Evolutionary conservation across 30 jellyfish, hydroid and myxozoan genomes (phyloP), one percentile per base, ranked within the genome.

Genomic region (Aurelia aurita complex sp. Pacific): DNA sequence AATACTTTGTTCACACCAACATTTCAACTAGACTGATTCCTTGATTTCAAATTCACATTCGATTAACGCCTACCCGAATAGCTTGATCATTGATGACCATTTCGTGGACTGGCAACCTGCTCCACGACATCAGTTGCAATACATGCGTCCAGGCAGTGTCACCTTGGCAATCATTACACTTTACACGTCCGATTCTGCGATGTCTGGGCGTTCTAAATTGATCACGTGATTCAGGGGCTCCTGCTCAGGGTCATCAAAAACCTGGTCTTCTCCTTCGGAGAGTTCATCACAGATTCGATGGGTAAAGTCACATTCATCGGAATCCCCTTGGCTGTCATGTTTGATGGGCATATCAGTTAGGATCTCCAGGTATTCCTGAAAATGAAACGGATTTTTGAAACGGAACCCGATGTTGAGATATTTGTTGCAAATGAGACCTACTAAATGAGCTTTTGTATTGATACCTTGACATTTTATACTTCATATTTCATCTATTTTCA

Each of bases 351-450:
- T 84, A 46, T 84, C 93, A 16, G 87, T 81, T 18, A 84, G n/a
- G 10, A 84, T 84, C 67, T 84, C 93, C 87, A 84, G n/a, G 52
- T 84, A 84, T 12, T 84, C 93, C 93, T 84, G 83, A n/a, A 66
- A 80, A 65, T 12, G 3, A 14, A 18, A 54, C 11, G 29, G 29
- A 23, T 23, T 23, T 23, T 23, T 38, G 19, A 33, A 69, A 23
- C 14, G 23, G 34, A 65, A 17, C 13, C 67, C 13, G 17, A 17
- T 17, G 16, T 17, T 17, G 16, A 55, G 13, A 10, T 55, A 55
- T 10, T 55, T 12, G 67, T 12, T 10, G 69, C 52, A 40, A 40
- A 61, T 61, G 14, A 19, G 33, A 5, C 19, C 33, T 61, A 40
- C 52, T 40, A 23, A 23, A 23, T 23, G 29, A 23, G 29, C 29